Percentiles rank a stretch among this genome's conserved stretches.
Conservation (phyloP, 2,113 vertebrate genomes). For the Noturus placidus region DNA sequence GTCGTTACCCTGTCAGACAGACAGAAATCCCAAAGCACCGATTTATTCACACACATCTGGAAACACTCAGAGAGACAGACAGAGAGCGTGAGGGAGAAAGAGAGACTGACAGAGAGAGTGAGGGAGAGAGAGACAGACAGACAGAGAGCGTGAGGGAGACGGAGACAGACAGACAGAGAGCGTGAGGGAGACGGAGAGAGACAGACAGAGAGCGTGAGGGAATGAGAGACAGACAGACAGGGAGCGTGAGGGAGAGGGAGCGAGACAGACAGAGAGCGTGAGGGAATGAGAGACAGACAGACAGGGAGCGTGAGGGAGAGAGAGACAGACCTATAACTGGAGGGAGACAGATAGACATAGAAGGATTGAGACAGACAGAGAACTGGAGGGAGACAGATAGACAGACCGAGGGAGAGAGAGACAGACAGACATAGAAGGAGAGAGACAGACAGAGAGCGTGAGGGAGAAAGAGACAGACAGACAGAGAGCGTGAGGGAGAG, state of each 20-base stretch:
- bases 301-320: not conserved
- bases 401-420: not conserved
- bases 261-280: too few species aligned
- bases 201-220: not conserved
- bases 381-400: not conserved
- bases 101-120: not conserved
- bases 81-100: constrained; percentile 20
- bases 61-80: constrained; percentile 48
- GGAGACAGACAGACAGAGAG: too few species aligned
- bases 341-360: not conserved
- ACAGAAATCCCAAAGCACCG: constrained; percentile 39
- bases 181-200: not conserved
- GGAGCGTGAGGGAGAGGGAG: too few species aligned
- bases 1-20: constrained; percentile 47
- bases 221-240: too few species aligned
- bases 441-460: constrained; percentile 24
- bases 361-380: not conserved
- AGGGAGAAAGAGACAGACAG: constrained; percentile 23
- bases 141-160: too few species aligned
- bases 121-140: not conserved
- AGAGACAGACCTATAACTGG: constrained; percentile 21
- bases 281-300: not conserved
- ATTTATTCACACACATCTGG: constrained; percentile 56
- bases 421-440: not conserved
- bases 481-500: not conserved